Evolutionary conservation across 2,797 vertebrate genomes (phyloP).

Genomic region (Acrossocheilus fasciatus): DNA sequence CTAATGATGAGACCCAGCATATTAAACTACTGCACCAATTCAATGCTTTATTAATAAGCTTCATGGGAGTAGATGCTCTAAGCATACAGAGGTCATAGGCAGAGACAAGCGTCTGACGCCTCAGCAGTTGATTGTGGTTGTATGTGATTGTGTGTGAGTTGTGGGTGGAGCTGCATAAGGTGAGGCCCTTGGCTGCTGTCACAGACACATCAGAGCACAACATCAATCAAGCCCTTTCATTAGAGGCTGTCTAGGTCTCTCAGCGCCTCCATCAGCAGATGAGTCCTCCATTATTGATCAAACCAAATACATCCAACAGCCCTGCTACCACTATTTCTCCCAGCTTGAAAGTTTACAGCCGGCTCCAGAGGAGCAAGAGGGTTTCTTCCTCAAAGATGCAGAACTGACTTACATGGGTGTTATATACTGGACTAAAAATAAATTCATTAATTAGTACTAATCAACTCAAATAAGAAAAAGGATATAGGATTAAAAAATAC

Average conservation of each 20-base stretch:
- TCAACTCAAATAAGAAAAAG: background rate
- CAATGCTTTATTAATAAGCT: slow-evolving; percentile 17
- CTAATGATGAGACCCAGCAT: slow-evolving; percentile 9
- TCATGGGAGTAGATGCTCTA: slow-evolving; percentile 1
- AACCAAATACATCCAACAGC: slow-evolving; percentile 52
- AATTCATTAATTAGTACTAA: background rate
- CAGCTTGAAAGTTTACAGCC: slow-evolving; percentile 31
- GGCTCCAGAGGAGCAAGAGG: background rate
- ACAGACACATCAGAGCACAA: slow-evolving; percentile 49
- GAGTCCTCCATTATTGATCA: slow-evolving; percentile 66
- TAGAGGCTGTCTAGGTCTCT: slow-evolving; percentile 56
- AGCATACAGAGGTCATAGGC: background rate
- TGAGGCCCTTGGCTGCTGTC: slow-evolving; percentile 37
- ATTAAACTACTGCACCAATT: slow-evolving; percentile 21
- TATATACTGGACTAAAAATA: background rate
- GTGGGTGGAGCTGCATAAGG: slow-evolving; percentile 18
- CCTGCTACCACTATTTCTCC: slow-evolving; percentile 26
- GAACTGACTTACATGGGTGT: background rate
- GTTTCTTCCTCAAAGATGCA: slow-evolving; percentile 2
- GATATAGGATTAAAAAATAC: background rate
- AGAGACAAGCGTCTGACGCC: background rate
- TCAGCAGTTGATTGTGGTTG: slow-evolving; percentile 10
- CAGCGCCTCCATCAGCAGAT: slow-evolving; percentile 54
- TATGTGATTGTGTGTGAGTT: background rate
- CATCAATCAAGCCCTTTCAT: slow-evolving; percentile 57